These are phyloP conservation scores for Epinotia brunnichana DNA, from an alignment of 2,888 invertebrate species.

Conservation along the genomic window DNA sequence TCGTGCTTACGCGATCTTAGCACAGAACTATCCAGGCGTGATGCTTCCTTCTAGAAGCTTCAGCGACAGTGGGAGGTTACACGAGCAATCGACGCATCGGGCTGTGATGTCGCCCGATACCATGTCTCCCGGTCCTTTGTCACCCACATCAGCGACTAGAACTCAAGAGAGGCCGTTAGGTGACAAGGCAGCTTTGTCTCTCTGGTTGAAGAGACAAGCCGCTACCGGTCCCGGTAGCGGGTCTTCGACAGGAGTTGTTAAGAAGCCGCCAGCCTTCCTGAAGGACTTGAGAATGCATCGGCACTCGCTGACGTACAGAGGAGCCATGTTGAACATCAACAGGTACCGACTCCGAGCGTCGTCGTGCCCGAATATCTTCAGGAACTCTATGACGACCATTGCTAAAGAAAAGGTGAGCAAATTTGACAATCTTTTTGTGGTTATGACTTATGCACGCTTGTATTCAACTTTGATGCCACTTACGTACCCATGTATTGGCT, in stretches of 20 bases:
- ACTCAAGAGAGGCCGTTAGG: conserved; percentile 56
- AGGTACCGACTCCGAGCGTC: conserved; percentile 91
- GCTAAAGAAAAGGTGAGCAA: conserved; percentile 87
- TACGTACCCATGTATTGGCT: too few species aligned
- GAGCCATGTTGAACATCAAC: conserved; percentile 93
- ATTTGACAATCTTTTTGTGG: neutral
- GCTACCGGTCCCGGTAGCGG: conserved; percentile 54
- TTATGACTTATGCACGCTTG: too few species aligned
- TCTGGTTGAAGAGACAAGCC: conserved; percentile 84
- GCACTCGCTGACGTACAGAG: conserved; percentile 91
- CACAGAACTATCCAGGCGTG: conserved; percentile 90
- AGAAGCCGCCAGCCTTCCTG: conserved; percentile 86
- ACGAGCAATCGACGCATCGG: conserved; percentile 73
- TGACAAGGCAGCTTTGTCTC: conserved; percentile 80
- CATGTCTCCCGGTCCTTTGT: conserved; percentile 60
- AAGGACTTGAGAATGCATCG: conserved; percentile 90
- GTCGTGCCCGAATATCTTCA: conserved; percentile 95
- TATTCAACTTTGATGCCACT: too few species aligned
- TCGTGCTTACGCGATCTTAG: conserved; percentile 87
- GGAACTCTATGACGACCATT: conserved; percentile 93
- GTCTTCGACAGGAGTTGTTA: conserved; percentile 64
- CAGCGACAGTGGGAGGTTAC: conserved; percentile 84
- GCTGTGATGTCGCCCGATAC: conserved; percentile 64
- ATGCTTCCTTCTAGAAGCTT: conserved; percentile 89
- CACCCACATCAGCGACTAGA: conserved; percentile 60